Conservation (phyloP, 2,888 invertebrate species). For the Meteorus colon region DNA sequence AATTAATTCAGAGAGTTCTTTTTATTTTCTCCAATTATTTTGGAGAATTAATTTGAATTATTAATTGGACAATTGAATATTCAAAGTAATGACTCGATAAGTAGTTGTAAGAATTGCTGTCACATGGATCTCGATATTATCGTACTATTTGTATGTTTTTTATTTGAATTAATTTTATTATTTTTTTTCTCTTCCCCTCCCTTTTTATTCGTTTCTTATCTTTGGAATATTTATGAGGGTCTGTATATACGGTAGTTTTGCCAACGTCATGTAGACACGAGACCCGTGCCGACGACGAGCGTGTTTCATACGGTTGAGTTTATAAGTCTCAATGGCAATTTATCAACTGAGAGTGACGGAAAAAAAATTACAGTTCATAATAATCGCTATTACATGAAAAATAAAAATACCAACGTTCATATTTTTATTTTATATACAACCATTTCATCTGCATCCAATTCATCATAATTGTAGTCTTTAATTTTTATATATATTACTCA, state of each 20-base stretch:
- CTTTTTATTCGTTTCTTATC: neutral
- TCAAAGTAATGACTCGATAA: too few species aligned
- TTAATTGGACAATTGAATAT: too few species aligned
- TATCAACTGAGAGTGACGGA: constrained; percentile 4
- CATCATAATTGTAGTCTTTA: too few species aligned
- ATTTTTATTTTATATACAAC: neutral
- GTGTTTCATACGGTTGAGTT: neutral
- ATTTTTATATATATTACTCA: too few species aligned
- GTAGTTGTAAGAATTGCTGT: too few species aligned
- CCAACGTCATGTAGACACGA: constrained; percentile 16
- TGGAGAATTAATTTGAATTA: too few species aligned
- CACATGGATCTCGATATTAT: too few species aligned
- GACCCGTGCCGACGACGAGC: constrained; percentile 13
- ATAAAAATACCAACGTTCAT: neutral
- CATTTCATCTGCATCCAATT: too few species aligned
- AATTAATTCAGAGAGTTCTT: too few species aligned
- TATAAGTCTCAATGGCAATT: constrained; percentile 1
- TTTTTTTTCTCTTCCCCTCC: neutral
- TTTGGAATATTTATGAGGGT: constrained; percentile 13
- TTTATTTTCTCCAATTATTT: too few species aligned
- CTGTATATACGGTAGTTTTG: neutral
- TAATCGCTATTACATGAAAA: neutral
- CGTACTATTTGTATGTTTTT: too few species aligned
- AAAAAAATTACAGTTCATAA: neutral
- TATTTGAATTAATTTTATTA: neutral